Percentiles rank a stretch among this genome's conserved stretches.
phyloP scores from a whole-genome alignment of 1,140 invertebrate species.

The Brachionus angularis region DNA sequence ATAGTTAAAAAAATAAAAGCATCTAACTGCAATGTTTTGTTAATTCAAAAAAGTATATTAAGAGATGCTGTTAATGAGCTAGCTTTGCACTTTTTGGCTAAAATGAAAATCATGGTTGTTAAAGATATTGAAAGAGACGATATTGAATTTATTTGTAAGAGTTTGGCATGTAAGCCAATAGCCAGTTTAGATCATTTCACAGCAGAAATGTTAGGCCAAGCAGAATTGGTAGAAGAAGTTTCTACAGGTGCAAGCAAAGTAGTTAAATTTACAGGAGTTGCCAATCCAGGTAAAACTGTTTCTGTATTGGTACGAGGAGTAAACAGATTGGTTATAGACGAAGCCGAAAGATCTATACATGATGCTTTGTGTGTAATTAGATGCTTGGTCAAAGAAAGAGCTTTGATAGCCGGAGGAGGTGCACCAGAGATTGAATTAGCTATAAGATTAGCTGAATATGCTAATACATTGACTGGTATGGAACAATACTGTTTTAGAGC shows the following conservation, averaged over 20 bases:
- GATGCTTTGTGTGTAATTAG: slow-evolving; percentile 96
- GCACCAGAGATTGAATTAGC: slow-evolving; percentile 93
- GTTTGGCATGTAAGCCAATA: slow-evolving; percentile 86
- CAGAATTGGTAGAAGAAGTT: slow-evolving; percentile 91
- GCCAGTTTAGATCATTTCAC: slow-evolving; percentile 96
- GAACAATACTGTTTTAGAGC: slow-evolving; percentile 88
- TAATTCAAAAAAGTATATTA: slow-evolving; percentile 97
- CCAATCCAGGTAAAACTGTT: slow-evolving; percentile 80
- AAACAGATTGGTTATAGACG: slow-evolving; percentile 90
- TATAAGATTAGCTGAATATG: slow-evolving; percentile 73
- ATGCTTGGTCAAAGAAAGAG: slow-evolving; percentile 86
- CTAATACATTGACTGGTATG: slow-evolving; percentile 78
- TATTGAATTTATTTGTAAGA: slow-evolving; percentile 91
- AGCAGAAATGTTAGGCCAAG: slow-evolving; percentile 80
- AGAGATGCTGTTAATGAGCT: slow-evolving; percentile 92
- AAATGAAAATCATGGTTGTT: slow-evolving; percentile 97
- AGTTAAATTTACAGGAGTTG: slow-evolving; percentile 87
- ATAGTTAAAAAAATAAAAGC: slow-evolving; percentile 99
- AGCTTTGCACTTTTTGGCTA: slow-evolving; percentile 94
- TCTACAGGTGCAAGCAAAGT: slow-evolving; percentile 82
- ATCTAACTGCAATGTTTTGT: slow-evolving; percentile 89
- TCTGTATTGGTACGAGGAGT: slow-evolving; percentile 89
- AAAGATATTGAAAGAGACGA: slow-evolving; percentile 97
- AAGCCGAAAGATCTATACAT: slow-evolving; percentile 88
- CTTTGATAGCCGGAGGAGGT: slow-evolving; percentile 87